A percentile compares a stretch with the other conserved stretches of the same genome.
Evolutionary conservation across 2,888 invertebrate species (phyloP).

Genomic region (Branchinecta sandiegonensis): DNA sequence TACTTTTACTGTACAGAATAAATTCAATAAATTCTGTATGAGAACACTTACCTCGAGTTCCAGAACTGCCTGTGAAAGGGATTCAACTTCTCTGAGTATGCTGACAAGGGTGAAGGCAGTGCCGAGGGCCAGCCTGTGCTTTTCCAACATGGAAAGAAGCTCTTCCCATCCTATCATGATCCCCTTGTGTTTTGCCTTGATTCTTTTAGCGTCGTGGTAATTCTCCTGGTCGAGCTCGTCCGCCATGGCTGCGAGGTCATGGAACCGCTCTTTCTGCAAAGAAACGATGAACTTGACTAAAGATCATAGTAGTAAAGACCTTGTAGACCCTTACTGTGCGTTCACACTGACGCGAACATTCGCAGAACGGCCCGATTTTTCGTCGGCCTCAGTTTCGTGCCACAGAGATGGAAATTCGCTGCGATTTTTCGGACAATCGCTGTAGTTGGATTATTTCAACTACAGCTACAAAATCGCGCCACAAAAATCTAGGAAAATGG

Average conservation of each 20-base stretch:
- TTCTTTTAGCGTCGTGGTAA: conserved; percentile 74
- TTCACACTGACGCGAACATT: too few species aligned
- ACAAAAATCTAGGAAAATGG: too few species aligned
- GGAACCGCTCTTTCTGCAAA: conserved; percentile 69
- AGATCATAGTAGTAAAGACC: too few species aligned
- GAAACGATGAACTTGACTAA: conserved; percentile 10
- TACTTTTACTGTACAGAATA: too few species aligned
- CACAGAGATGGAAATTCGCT: too few species aligned
- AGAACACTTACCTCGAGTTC: conserved; percentile 54
- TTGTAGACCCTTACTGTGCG: too few species aligned
- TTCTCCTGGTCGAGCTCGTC: conserved; percentile 77
- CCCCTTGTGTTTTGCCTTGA: conserved; percentile 51
- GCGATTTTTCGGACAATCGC: too few species aligned
- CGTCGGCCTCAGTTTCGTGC: too few species aligned
- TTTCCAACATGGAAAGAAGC: conserved; percentile 65
- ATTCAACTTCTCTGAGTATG: conserved; percentile 78
- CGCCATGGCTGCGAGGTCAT: conserved; percentile 83
- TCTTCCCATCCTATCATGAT: conserved; percentile 76
- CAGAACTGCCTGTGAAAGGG: conserved; percentile 62
- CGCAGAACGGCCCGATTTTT: too few species aligned
- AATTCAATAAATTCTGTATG: too few species aligned
- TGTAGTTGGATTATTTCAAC: too few species aligned
- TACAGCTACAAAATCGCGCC: too few species aligned
- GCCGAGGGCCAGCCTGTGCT: conserved; percentile 58
- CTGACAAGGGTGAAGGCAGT: conserved; percentile 72